A percentile compares a stretch with the other conserved stretches of the same genome.
phyloP scores from a whole-genome alignment of 2,113 vertebrate species.

The Paratilapia polleni region DNA sequence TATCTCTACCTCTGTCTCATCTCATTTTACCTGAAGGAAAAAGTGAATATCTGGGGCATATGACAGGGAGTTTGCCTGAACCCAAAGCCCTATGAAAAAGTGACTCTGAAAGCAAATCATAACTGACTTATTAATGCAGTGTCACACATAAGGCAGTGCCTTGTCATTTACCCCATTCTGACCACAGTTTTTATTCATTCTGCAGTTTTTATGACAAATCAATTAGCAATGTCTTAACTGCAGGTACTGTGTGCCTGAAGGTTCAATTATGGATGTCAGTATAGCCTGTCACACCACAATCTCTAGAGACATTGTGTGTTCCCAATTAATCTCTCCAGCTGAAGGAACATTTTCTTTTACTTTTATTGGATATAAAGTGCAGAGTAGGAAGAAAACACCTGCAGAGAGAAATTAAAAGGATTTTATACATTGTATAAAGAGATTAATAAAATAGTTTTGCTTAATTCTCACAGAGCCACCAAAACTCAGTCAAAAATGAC shows the following conservation, averaged over 20 bases:
- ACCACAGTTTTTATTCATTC: slow-evolving; percentile 2
- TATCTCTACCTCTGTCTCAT: accelerated
- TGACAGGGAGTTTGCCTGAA: neutral
- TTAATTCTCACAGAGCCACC: neutral
- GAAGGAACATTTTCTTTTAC: neutral
- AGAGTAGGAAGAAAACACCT: neutral
- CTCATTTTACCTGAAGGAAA: neutral
- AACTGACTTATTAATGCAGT: neutral
- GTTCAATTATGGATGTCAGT: slow-evolving; percentile 45
- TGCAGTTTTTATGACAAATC: slow-evolving; percentile 41
- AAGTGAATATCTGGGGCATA: neutral
- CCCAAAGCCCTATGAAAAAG: neutral
- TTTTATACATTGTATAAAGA: too few relatives aligned
- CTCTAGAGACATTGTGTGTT: slow-evolving; percentile 22
- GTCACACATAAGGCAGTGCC: neutral
- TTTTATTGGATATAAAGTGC: neutral
- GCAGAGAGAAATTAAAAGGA: too few relatives aligned
- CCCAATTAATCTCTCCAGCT: slow-evolving; percentile 25
- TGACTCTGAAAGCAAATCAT: neutral
- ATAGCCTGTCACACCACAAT: slow-evolving; percentile 43
- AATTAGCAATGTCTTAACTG: slow-evolving; percentile 50
- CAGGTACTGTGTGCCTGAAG: slow-evolving; percentile 35
- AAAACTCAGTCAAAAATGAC: neutral
- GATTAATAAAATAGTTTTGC: neutral
- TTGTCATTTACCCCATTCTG: neutral